These are phyloP conservation scores for Apaloderma vittatum DNA, from an alignment of 2,113 vertebrate species.

Conservation along the genomic window DNA sequence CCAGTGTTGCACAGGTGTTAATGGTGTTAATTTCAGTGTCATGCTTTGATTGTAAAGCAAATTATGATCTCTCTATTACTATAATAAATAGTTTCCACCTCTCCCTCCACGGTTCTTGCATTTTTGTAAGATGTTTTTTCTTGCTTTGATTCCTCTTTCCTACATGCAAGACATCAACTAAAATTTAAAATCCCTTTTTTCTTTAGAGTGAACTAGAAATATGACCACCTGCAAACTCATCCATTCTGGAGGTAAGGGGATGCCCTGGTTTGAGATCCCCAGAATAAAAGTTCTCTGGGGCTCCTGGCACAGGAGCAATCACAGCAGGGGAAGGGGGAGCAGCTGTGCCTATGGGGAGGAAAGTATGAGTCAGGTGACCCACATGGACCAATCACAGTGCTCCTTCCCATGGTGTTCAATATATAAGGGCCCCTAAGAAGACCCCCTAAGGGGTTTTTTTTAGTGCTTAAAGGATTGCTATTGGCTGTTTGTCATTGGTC, in stretches of 20 bases:
- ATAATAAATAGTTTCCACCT: neutral
- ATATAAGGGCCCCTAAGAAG: too few relatives aligned
- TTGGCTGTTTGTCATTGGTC: too few relatives aligned
- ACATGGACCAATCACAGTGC: too few relatives aligned
- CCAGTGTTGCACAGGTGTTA: neutral
- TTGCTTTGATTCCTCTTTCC: neutral
- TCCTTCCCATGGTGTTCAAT: too few relatives aligned
- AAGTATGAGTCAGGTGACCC: too few relatives aligned
- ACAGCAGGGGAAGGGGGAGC: too few relatives aligned
- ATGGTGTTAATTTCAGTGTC: neutral
- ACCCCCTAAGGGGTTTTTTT: too few relatives aligned
- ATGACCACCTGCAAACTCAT: neutral
- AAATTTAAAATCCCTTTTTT: neutral
- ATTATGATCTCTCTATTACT: neutral
- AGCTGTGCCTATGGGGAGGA: too few relatives aligned
- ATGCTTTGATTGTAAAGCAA: neutral
- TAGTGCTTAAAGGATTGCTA: too few relatives aligned
- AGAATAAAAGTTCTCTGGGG: too few relatives aligned
- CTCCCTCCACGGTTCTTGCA: neutral
- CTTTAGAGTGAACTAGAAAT: neutral
- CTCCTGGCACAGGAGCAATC: too few relatives aligned
- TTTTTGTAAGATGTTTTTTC: neutral
- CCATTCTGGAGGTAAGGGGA: fast-evolving
- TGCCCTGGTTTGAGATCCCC: too few relatives aligned
- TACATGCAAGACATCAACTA: neutral